Evolutionary conservation across 2,113 vertebrate genomes (phyloP), one percentile per base, ranked within the genome.

Genomic region (Scortum barcoo): DNA sequence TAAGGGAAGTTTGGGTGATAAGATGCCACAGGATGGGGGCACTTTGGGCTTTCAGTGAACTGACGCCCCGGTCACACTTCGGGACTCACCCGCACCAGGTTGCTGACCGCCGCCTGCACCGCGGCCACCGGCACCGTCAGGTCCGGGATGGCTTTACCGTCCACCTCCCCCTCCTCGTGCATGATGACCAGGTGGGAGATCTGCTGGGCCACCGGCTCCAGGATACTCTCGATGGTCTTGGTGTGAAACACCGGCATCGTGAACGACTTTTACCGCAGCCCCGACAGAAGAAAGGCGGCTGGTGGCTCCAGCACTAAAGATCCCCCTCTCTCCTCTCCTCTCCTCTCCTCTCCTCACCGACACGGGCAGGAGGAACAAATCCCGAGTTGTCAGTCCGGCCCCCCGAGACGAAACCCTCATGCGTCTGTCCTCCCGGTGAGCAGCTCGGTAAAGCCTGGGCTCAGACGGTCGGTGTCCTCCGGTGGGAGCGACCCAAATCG

Each of bases 101-200:
- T 99, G 95, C 98, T 98, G 96, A 99, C 98, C 20, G 98, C 98
- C 88, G 98, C 97, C 94, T 99, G 97, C 94, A 99, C 98, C 10
- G 97, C 98, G 42, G 96, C 97, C 90, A 99, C 98, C 4, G 98
- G 98, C 69, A 95, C 96, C 33, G 97, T 99, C 83, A 99, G 97
- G 90, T 99, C 98, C 54, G 98, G 98, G 72, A 99, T 99, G 86
- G 98, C 98, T 95, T 99, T 99, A 53, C 98, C 98, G 92, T 99
- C 98, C 92, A 99, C 98, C 95, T 99, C 98, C n/a, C 98, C 98
- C 78, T 99, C 98, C 85, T 99, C 98, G 81, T 99, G 98, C 98
- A 99, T 99, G 92, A 99, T 99, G 92, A 99, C 98, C 95, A 99
- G 95, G 96, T 99, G 98, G 75, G 98, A 99, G 90, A 99, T 99